Evolutionary conservation across 2,888 invertebrate species (phyloP), one percentile per base, ranked within the genome.

Genomic region (Sialis lutaria): DNA sequence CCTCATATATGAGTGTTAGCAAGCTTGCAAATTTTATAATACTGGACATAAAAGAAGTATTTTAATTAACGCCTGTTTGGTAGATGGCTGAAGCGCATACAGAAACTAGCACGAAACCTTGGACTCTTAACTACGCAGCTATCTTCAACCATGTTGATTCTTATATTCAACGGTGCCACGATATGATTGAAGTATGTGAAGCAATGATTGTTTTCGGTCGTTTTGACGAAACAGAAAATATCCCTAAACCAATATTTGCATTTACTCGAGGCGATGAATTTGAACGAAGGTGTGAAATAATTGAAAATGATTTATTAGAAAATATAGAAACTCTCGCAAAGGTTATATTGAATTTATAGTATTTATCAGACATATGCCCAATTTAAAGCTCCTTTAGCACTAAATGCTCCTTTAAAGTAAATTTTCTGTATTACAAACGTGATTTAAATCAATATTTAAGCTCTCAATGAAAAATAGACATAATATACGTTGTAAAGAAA

Each of bases 61-160:
- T 32, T 37, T 47, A 37, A 35, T 10, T 8, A 37, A 8, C 7
- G 8, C 30, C 8, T 45, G 33, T 45, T 42, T 55, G 57, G 41
- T 54, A 79, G 62, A 74, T 80, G 63, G 69, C 71, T 0, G 71
- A 70, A 48, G 73, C 75, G 4, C 80, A 80, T 52, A 73, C 69
- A 48, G 68, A 67, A 4, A 67, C 69, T 0, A 62, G 66, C 6
- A 49, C 62, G 37, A 63, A 67, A 44, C 70, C 74, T 4, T 91
- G 91, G 90, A 69, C 79, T 31, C 61, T 92, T 51, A 82, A 88
- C 52, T 73, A 73, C 40, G 79, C 81, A n/a, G 75, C 79, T 4
- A 84, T 92, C 53, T 90, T 92, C 60, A 86, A 86, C 57, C 86
- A 89, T 57, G 73, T 91, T 9, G 84, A 91, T 62, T 83, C 87